Evolutionary conservation across 2,888 invertebrate species (phyloP).

Genomic region (Cosmia pyralina): DNA sequence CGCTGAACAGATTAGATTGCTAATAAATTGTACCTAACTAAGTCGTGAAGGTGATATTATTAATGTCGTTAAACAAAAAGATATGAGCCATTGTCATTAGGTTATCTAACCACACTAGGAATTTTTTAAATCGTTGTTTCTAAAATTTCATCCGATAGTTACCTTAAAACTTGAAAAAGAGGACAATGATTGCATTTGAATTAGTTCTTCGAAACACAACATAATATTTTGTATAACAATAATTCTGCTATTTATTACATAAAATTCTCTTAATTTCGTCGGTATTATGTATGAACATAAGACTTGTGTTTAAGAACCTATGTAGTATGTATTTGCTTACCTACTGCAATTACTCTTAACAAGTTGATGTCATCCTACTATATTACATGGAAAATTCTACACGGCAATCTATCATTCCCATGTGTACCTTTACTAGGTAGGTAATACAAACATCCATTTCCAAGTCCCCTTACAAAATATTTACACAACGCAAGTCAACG

Average conservation of each 20-base stretch:
- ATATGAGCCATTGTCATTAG: not conserved
- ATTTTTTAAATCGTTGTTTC: too few relatives aligned
- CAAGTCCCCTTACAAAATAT: constrained; percentile 43
- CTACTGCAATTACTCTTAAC: constrained; percentile 21
- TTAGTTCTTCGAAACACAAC: not conserved
- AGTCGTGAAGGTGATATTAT: not conserved
- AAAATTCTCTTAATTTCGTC: not conserved
- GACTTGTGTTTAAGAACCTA: not conserved
- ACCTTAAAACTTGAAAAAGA: not conserved
- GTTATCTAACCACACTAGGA: not conserved
- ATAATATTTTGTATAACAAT: not conserved
- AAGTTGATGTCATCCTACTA: constrained; percentile 39
- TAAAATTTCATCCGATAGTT: not conserved
- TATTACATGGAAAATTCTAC: constrained; percentile 51
- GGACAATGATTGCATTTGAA: not conserved
- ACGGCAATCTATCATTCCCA: constrained; percentile 23
- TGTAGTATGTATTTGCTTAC: constrained; percentile 4
- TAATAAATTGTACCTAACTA: too few relatives aligned
- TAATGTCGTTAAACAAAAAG: not conserved
- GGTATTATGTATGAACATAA: not conserved
- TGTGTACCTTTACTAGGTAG: not conserved
- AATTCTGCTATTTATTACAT: not conserved
- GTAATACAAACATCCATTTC: constrained; percentile 22
- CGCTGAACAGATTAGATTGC: not conserved
- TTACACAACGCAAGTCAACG: constrained; percentile 42